Base-by-base conservation (phyloP, 2,888 invertebrate species). In the Drosophila parthenogenetica region DNA sequence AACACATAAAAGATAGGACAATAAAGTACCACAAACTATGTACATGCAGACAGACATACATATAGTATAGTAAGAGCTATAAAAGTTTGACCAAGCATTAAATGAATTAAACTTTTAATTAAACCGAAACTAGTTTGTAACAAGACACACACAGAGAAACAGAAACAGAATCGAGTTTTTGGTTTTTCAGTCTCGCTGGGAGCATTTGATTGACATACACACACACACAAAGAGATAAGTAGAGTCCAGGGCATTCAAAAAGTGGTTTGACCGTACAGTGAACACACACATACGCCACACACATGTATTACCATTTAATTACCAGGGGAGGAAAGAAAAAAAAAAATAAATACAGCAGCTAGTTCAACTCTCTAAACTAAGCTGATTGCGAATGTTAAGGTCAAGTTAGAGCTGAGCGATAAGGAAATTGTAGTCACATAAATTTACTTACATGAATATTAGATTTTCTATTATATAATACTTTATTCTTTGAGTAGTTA, bases 381-480 rank as follows among this genome's bases (percentile, higher is more conserved):
- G 48, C 75, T 73, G 73, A 72, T 72, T 75, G 69, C 62, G 62
- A 75, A 69, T 75, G 75, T 73, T 75, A 75, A 75, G 75, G 75
- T 75, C 75, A 75, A 67, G 62, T 29, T 39, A 19, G 46, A 19
- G 42, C 43, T 46, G n/a, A 49, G 53, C 19, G 67, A 67, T 68
- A 68, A 68, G 58, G 35, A 35, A 43, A 43, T 32, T n/a, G 19
- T 29, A 58, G 19, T 13, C 14, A 50, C 22, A 55, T 29, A 29
- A 29, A 29, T 29, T 8, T 8, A 29, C 16, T 19, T 37, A 22
- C 10, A n/a, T 29, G n/a, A 19, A 54, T 29, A 29, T 14, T 8
- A 35, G 13, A n/a, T 19, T 40, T n/a, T 22, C 29, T 16, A 43
- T 10, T 17, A 5, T 22, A 14, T 16, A 17, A 17, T 14, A 5